phyloP scores from a whole-genome alignment of 2,797 vertebrate genomes.

The Hydrolagus colliei region DNA sequence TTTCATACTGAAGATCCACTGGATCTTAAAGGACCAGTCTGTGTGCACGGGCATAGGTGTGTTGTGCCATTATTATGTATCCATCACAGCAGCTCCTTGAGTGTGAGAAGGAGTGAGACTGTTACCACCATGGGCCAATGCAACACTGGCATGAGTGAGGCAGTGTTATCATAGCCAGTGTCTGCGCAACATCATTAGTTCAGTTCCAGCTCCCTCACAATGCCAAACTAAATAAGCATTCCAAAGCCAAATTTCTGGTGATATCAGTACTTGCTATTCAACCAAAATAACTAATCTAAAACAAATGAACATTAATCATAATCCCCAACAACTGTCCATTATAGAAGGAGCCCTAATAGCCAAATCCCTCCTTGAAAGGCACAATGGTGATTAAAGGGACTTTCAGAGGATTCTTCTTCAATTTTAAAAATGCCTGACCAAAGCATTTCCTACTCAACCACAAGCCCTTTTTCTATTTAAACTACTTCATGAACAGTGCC shows the following conservation, averaged over 20 bases:
- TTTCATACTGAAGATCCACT: too few relatives aligned
- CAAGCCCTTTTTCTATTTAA: too few relatives aligned
- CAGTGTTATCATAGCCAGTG: neutral
- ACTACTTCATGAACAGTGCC: too few relatives aligned
- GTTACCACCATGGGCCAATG: neutral
- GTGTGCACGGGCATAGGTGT: too few relatives aligned
- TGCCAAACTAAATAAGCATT: neutral
- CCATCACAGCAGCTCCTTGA: too few relatives aligned
- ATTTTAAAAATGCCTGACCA: too few relatives aligned
- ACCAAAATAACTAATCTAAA: neutral
- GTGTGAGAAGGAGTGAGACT: too few relatives aligned
- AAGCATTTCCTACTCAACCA: too few relatives aligned
- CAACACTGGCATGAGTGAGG: neutral
- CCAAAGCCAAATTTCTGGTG: neutral
- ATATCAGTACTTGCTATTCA: neutral
- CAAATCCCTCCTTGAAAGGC: neutral
- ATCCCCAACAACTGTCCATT: neutral
- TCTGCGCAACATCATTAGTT: neutral
- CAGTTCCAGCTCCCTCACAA: neutral
- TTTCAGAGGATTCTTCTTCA: too few relatives aligned
- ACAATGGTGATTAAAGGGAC: neutral
- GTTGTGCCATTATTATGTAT: too few relatives aligned
- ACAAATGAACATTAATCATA: neutral
- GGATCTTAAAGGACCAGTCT: too few relatives aligned
- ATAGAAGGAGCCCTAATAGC: neutral